Evolutionary conservation across 2,888 invertebrate genomes (phyloP), one percentile per base, ranked within the genome.

Genomic region (Melieria picta): DNA sequence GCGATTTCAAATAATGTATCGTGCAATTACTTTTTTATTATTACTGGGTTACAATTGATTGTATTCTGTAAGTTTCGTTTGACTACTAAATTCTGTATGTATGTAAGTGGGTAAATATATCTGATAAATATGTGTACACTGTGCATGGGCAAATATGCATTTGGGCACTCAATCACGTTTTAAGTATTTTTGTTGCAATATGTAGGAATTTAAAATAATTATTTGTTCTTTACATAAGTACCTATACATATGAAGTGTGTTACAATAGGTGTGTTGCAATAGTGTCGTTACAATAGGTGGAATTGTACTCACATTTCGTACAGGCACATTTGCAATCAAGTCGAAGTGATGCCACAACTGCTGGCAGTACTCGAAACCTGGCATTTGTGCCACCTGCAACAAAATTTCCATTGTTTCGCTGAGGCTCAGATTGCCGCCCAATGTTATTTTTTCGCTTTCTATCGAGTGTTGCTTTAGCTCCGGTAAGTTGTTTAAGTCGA

Each of bases 281-380:
- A n/a, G n/a, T 30, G 6, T 43, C n/a, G 46, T 46, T 45, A 47
- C 42, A 63, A 47, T 7, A 30, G 48, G n/a, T 5, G 30, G 3
- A 47, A 30, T 10, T 42, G 9, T 73, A 85, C 88, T 87, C 82
- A 91, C 91, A 84, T 92, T 92, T 82, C 92, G 85, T 4, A 92
- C 89, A n/a, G 91, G 90, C 42, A 90, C 88, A 81, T 89, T 90
- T 1, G 92, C 92, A 57, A 92, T 89, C 62, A 91, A 80, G 80
- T 90, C 89, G 65, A 92, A 86, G 78, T 92, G 92, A 58, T 88
- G 84, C 73, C 78, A 76, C 13, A 81, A 65, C 58, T 80, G 77
- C 57, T 77, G 73, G 69, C 90, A 85, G 81, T 92, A 91, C 47
- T 87, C 86, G 79, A 90, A 91, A 10, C 88, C 88, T 0, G 80